Percentiles rank a stretch among this genome's conserved stretches.
These are phyloP conservation scores for Laothoe populi DNA, from an alignment of 2,888 invertebrate genomes.

Conservation along the genomic window DNA sequence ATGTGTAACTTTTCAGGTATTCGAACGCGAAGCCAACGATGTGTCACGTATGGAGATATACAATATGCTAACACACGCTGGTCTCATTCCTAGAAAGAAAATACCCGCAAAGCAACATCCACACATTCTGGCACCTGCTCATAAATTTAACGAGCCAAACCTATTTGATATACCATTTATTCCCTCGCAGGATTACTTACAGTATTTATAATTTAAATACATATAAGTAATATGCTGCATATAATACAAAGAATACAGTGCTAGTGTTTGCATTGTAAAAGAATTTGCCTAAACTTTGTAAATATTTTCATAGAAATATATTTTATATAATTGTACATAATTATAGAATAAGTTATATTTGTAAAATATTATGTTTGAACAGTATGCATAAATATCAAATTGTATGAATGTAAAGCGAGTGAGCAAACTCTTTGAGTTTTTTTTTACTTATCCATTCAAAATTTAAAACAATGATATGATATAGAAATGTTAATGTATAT, in stretches of 20 bases:
- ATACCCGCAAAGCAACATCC: slow-evolving; percentile 35
- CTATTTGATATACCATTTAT: slow-evolving; percentile 49
- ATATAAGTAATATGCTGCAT: neutral
- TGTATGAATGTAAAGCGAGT: slow-evolving; percentile 10
- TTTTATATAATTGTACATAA: neutral
- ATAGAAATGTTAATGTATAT: neutral
- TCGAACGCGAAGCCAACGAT: slow-evolving; percentile 84
- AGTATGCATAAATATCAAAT: neutral
- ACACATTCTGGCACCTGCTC: slow-evolving; percentile 34
- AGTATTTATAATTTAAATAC: slow-evolving; percentile 53
- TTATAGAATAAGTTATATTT: neutral
- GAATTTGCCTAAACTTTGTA: neutral
- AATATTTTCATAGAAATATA: neutral
- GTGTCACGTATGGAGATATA: slow-evolving; percentile 87
- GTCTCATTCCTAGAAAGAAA: slow-evolving; percentile 76
- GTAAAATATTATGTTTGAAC: neutral
- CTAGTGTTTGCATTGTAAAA: neutral
- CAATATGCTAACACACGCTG: slow-evolving; percentile 87
- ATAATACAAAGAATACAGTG: no score
- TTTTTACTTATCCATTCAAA: neutral
- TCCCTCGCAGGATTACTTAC: slow-evolving; percentile 61
- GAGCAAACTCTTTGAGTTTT: slow-evolving; percentile 6
- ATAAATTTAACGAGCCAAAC: slow-evolving; percentile 40
- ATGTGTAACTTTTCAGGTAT: slow-evolving; percentile 69
- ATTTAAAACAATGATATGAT: neutral